phyloP scores from a whole-genome alignment of 1,140 invertebrate species.

The Formica exsecta region DNA sequence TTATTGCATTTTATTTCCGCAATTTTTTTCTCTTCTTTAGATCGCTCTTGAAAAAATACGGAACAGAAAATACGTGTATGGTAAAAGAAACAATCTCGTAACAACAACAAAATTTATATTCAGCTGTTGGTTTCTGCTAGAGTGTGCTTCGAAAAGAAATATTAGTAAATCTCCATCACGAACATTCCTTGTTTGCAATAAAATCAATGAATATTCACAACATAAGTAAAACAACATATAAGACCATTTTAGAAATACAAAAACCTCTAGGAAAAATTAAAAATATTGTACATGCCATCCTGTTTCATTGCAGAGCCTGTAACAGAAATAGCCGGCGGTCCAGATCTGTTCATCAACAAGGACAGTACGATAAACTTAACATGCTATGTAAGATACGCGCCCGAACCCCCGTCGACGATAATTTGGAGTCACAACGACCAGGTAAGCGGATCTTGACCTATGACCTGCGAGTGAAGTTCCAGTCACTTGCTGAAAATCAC shows the following conservation, averaged over 20 bases:
- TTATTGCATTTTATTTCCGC: conserved; percentile 72
- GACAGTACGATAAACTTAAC: conserved; percentile 96
- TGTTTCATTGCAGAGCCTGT: conserved; percentile 91
- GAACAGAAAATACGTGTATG: neutral
- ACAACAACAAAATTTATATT: neutral
- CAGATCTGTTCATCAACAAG: conserved; percentile 93
- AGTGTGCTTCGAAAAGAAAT: neutral
- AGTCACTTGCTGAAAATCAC: conserved; percentile 18
- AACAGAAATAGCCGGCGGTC: conserved; percentile 93
- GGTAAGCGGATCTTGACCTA: conserved; percentile 83
- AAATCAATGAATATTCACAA: neutral
- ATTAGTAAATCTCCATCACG: neutral
- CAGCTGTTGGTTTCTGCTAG: neutral
- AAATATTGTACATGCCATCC: conserved; percentile 1
- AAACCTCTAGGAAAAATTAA: neutral
- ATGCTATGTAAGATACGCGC: conserved; percentile 93
- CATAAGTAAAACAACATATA: neutral
- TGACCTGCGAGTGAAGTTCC: neutral
- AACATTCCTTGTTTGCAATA: neutral
- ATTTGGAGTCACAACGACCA: conserved; percentile 93
- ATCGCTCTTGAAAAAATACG: neutral
- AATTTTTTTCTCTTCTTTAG: neutral
- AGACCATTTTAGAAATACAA: neutral
- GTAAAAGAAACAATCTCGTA: neutral
- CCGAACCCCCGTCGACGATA: conserved; percentile 92